Evolutionary conservation across 2,888 invertebrate genomes (phyloP).

Genomic region (Pristionchus entomophagus): DNA sequence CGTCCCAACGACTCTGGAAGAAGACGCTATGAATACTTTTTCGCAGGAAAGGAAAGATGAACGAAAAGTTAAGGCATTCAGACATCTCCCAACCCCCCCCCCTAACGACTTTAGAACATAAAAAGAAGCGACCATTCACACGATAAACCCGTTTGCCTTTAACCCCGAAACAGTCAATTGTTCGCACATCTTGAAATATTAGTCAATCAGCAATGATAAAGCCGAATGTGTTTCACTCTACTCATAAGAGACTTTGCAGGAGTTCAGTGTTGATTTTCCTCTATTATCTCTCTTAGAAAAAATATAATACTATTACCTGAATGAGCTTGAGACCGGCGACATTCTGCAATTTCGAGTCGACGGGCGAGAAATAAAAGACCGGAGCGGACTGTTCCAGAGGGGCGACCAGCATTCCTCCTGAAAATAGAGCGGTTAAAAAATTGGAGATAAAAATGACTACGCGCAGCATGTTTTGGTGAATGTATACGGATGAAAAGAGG

Average conservation of each 20-base stretch:
- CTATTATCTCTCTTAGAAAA: neutral
- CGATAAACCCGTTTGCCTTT: no score
- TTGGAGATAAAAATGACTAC: no score
- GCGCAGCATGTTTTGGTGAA: no score
- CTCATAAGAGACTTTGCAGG: neutral
- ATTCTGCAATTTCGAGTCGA: constrained; percentile 34
- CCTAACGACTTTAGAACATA: no score
- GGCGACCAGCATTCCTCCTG: constrained; percentile 17
- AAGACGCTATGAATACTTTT: no score
- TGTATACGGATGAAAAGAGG: no score
- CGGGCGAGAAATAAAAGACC: constrained; percentile 13
- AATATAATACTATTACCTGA: constrained; percentile 1
- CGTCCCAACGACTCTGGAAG: constrained; percentile 42
- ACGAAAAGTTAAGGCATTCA: neutral
- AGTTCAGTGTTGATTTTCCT: neutral
- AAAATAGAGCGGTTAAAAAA: no score
- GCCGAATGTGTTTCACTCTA: neutral
- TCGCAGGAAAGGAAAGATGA: neutral
- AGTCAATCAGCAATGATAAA: no score
- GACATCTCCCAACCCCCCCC: neutral
- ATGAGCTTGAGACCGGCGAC: constrained; percentile 4
- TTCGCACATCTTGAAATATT: neutral
- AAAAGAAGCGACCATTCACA: no score
- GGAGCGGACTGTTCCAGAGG: neutral
- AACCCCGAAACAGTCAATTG: no score